Evolutionary conservation across 2,888 invertebrate genomes (phyloP), one percentile per base, ranked within the genome.

Genomic region (Cerastoderma edule): DNA sequence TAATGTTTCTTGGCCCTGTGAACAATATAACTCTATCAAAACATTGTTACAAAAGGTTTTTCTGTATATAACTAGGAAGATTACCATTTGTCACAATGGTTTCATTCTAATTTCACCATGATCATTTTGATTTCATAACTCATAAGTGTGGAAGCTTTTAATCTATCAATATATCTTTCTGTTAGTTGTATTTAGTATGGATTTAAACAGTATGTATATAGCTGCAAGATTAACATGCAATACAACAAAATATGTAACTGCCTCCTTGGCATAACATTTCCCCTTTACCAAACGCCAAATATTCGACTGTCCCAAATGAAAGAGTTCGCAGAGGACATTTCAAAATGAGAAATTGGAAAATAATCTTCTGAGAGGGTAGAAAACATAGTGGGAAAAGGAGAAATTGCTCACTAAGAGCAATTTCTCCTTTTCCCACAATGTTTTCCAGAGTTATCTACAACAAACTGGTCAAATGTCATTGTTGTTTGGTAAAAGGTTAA

Each of bases 391-490:
- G 30, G 2, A 56, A 56, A 56, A 3, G 56, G 30, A 4, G 30
- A 56, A 56, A 56, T 19, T 27, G 30, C 30, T 56, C 16, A 28
- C 30, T 1, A 3, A 28, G 13, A 39, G 8, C 8, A 39, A 8
- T 39, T 10, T 10, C 8, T 39, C 39, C 8, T 16, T 10, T 39
- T 8, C 10, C 16, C 39, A 13, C 39, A 39, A 16, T 39, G 16
- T 39, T 39, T 8, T 39, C 8, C 39, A 39, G 16, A 16, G 8
- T 39, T 39, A 39, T 39, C 10, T 39, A 53, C 27, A 53, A 27
- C 27, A 53, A 24, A 53, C 53, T 53, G 53, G 53, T 27, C 53
- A 53, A n/a, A n/a, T 27, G 8, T 53, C 53, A 53, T 28, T 27
- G 46, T 22, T n/a, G 19, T 19, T 48, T 22, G 48, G n/a, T 48